These are phyloP conservation scores for Drosophila bocki DNA, from an alignment of 1,140 invertebrate species.

Conservation along the genomic window DNA sequence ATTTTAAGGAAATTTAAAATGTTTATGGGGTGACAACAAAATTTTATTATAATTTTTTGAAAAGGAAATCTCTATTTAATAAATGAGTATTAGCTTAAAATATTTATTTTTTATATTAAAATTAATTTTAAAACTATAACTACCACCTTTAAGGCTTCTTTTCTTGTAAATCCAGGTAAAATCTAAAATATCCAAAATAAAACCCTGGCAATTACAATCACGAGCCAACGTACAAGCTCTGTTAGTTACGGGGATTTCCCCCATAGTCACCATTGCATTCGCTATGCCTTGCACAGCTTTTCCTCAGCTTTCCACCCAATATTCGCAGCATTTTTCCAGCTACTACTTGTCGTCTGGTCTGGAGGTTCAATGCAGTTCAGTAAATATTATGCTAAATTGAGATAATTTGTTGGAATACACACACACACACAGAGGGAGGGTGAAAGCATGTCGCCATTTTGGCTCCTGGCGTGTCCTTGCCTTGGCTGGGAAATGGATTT, in stretches of 20 bases:
- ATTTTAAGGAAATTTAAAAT: not conserved
- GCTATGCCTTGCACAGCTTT: not conserved
- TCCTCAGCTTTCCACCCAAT: constrained; percentile 1
- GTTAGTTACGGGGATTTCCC: constrained; percentile 5
- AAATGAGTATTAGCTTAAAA: too few relatives aligned
- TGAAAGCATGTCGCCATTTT: constrained; percentile 52
- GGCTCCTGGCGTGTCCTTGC: constrained; percentile 55
- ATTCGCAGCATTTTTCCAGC: constrained; percentile 2
- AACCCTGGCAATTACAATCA: constrained; percentile 3
- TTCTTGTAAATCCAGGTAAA: not conserved
- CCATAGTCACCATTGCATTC: not conserved
- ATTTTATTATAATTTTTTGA: not conserved
- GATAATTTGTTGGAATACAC: constrained; percentile 75
- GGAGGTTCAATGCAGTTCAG: constrained; percentile 79
- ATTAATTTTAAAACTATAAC: not conserved
- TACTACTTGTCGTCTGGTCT: constrained; percentile 26
- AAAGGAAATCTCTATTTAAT: too few relatives aligned
- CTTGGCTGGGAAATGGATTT: constrained; percentile 60
- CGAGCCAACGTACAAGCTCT: constrained; percentile 7
- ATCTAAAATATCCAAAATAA: not conserved
- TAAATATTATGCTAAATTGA: constrained; percentile 83
- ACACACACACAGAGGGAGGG: constrained; percentile 10
- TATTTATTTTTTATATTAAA: too few relatives aligned
- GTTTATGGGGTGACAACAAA: not conserved
- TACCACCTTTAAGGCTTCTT: not conserved